phyloP scores from a whole-genome alignment of 2,888 invertebrate species.

The Gastracanthus pulcherrimus region DNA sequence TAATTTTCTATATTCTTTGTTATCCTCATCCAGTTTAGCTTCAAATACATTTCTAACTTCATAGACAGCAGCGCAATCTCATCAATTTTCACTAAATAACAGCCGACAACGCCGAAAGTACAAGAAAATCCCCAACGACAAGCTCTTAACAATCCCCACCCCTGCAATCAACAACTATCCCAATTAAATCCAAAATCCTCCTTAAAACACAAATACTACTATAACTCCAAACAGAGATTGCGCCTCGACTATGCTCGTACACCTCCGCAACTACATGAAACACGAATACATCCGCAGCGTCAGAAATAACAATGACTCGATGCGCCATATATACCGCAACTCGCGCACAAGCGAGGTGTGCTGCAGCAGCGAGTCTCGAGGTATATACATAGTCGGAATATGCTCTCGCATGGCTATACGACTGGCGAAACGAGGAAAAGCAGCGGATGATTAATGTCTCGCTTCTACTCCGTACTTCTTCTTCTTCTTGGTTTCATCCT shows the following conservation, averaged over 20 bases:
- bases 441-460: slow-evolving; percentile 50
- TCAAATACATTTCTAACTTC: no score
- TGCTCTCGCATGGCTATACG: no score
- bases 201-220: neutral
- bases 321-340: neutral
- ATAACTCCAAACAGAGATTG: neutral
- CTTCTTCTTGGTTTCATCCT: slow-evolving; percentile 11
- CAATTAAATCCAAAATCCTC: neutral
- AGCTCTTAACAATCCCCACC: neutral
- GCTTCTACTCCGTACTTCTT: neutral
- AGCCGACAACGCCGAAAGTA: no score
- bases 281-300: neutral
- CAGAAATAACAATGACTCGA: slow-evolving; percentile 41
- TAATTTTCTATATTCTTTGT: no score
- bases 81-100: no score
- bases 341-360: neutral
- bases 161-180: neutral
- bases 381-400: neutral
- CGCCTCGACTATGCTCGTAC: no score
- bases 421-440: slow-evolving; percentile 41
- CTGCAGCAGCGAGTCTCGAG: neutral
- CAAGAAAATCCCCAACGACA: no score
- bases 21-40: no score
- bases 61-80: no score
- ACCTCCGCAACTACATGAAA: no score